Percentiles rank a stretch among this genome's conserved stretches.
Evolutionary conservation across 1,140 invertebrate species (phyloP).

Genomic region (Caligus rogercresseyi): DNA sequence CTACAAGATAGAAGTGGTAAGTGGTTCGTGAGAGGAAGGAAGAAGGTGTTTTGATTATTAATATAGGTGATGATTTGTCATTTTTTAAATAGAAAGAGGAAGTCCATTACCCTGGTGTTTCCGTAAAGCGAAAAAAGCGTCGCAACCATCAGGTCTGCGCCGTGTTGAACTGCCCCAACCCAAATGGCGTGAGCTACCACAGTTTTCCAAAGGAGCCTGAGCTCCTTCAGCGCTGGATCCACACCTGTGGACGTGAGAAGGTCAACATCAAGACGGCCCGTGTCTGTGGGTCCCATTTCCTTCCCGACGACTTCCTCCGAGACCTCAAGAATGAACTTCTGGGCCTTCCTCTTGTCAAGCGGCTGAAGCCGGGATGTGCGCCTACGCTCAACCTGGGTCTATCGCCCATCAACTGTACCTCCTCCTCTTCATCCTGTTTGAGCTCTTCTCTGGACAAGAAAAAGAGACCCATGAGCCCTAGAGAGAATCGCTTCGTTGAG

Average conservation of each 20-base stretch:
- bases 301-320: neutral
- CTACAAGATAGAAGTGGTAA: neutral
- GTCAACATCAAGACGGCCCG: neutral
- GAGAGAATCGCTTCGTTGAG: no score
- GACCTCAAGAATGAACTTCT: neutral
- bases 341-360: neutral
- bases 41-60: no score
- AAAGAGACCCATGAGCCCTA: neutral
- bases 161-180: neutral
- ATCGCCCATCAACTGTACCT: neutral
- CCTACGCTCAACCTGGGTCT: neutral
- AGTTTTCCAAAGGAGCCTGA: neutral
- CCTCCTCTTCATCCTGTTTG: neutral
- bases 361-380: neutral
- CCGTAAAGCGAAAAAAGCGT: neutral
- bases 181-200: neutral
- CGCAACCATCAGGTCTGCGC: neutral
- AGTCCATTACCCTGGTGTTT: no score
- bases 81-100: no score
- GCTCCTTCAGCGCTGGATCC: neutral
- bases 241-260: neutral
- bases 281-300: neutral
- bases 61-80: no score
- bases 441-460: neutral
- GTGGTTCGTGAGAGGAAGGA: neutral